Conservation (phyloP, 2,113 vertebrate species). For the Tautogolabrus adspersus region DNA sequence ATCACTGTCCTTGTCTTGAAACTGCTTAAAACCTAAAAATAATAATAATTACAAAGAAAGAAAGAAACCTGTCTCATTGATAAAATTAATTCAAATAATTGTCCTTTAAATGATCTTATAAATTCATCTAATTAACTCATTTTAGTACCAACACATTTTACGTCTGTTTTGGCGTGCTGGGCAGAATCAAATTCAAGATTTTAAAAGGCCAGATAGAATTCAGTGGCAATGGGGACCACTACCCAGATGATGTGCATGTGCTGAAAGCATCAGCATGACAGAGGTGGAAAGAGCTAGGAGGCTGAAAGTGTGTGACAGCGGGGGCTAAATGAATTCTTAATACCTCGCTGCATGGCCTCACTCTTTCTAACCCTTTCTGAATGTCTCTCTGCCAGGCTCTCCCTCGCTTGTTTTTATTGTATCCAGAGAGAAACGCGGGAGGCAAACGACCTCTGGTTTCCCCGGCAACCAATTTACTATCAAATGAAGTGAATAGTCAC, state of each 20-base stretch:
- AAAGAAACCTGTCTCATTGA: no score
- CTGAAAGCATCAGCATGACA: conserved; percentile 52
- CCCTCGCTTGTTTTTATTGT: conserved; percentile 47
- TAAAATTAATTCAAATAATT: no score
- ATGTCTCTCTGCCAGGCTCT: conserved; percentile 25
- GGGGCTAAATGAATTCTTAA: conserved; percentile 72
- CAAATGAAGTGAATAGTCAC: conserved; percentile 50
- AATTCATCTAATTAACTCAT: no score
- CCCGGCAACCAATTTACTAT: conserved; percentile 47
- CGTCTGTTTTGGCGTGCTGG: neutral
- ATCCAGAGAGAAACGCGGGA: conserved; percentile 59
- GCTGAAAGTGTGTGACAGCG: conserved; percentile 50
- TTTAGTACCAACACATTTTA: no score
- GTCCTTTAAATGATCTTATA: no score
- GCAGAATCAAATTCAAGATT: conserved; percentile 11
- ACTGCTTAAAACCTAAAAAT: no score
- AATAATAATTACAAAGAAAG: no score
- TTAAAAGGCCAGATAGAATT: conserved; percentile 30
- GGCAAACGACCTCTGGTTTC: conserved; percentile 63
- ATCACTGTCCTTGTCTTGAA: no score
- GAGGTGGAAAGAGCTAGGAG: conserved; percentile 32
- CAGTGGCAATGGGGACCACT: conserved; percentile 23
- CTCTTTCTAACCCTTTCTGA: conserved; percentile 28
- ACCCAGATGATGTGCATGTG: conserved; percentile 31
- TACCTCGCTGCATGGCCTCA: conserved; percentile 58